Evolutionary conservation across 1,140 invertebrate species (phyloP), one percentile per base, ranked within the genome.

Genomic region (Homalodisca vitripennis): DNA sequence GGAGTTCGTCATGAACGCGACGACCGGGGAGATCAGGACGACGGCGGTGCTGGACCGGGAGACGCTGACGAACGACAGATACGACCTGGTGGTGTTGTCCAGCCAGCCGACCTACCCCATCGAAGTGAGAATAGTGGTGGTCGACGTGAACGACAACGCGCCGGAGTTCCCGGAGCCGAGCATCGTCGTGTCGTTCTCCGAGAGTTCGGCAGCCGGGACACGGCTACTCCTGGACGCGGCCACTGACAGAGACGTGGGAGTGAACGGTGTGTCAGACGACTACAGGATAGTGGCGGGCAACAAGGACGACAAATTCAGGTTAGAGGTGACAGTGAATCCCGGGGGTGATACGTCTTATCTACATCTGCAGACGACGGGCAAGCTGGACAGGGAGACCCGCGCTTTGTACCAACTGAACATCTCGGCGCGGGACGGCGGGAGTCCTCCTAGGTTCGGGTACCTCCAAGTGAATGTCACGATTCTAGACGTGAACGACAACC

Each of bases 401-500:
- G 88, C 92, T 55, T 89, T 86, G 78, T 97, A 97, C 76, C 84
- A 87, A 51, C 80, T 98, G 29, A 97, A 97, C 78, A 91, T 98
- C 70, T 95, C 93, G 22, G 95, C 93, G 0, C 83, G 88, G 60
- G 95, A 98, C 80, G 90, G 92, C 1, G 94, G 94, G 2, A 83
- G 80, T 65, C 93, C 93, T 1, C 86, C 92, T 0, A 85, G 88
- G 72, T 85, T 88, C 70, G 95, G 94, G 24, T 97, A 89, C 78
- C 80, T 96, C 20, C 85, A 91, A 79, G 92, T 97, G n/a, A 94
- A 95, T 78, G 91, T 96, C 12, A 91, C 90, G 17, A 91, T 97
- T 67, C 79, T 97, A 63, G 96, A 98, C 79, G 93, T 95, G 0
- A 98, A 98, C 77, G 95, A 98, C 77, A 97, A 97, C 80, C 92